These are phyloP conservation scores for Acanthoscelides obtectus DNA, from an alignment of 2,888 invertebrate genomes.

Conservation along the genomic window DNA sequence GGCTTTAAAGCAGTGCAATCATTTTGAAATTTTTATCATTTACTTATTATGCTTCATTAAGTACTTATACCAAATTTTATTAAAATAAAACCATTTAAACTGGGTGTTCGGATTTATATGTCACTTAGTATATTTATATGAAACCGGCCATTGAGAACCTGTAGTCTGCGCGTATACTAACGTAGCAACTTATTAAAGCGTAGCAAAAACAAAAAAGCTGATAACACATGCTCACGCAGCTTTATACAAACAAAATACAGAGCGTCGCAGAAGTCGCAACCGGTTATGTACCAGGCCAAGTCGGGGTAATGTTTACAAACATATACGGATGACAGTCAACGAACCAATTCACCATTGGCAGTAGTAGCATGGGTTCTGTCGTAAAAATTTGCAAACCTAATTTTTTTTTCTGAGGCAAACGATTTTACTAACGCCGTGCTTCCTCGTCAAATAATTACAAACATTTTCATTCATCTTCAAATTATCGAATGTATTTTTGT, in stretches of 20 bases:
- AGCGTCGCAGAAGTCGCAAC: not conserved
- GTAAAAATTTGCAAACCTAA: not conserved
- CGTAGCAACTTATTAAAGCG: not conserved
- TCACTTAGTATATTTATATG: no score
- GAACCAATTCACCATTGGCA: not conserved
- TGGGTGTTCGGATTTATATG: no score
- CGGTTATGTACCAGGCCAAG: not conserved
- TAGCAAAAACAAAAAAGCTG: not conserved
- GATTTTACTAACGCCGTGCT: no score
- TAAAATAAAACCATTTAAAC: no score
- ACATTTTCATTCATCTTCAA: no score
- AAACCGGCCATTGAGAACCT: not conserved
- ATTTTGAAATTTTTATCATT: no score
- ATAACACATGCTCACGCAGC: not conserved
- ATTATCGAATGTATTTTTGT: no score
- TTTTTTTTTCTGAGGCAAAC: no score
- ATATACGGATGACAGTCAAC: not conserved
- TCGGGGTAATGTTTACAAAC: not conserved
- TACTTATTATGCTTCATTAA: no score
- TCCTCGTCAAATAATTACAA: no score
- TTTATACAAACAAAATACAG: not conserved
- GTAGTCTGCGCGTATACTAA: not conserved
- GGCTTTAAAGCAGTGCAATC: no score
- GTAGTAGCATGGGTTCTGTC: not conserved
- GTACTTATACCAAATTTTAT: no score